Evolutionary conservation across 1,140 invertebrate genomes (phyloP).

Genomic region (Apocrypta bakeri): DNA sequence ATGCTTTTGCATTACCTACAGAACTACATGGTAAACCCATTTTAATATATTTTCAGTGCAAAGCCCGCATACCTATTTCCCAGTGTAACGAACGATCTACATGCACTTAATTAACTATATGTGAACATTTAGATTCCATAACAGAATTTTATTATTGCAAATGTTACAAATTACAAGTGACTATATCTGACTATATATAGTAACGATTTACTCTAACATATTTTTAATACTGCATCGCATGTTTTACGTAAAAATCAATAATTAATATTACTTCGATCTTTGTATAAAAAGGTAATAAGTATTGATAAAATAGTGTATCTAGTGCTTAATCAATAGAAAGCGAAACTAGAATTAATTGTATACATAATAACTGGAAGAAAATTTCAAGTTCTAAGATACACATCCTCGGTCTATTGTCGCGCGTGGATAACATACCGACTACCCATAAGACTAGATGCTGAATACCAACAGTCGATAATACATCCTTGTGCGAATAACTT

Average conservation of each 20-base stretch:
- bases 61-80: slow-evolving; percentile 3
- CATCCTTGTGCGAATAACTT: not conserved
- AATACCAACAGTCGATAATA: slow-evolving; percentile 2
- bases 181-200: too few species aligned
- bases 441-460: not conserved
- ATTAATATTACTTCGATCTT: not conserved
- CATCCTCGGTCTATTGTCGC: not conserved
- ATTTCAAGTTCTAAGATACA: too few species aligned
- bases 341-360: not conserved
- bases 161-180: too few species aligned
- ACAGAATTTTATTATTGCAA: too few species aligned
- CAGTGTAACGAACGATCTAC: not conserved
- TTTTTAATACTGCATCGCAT: not conserved
- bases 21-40: not conserved
- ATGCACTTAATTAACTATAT: not conserved
- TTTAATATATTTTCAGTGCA: slow-evolving; percentile 6
- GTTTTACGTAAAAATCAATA: slow-evolving; percentile 1
- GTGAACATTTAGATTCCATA: too few species aligned
- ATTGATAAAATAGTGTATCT: not conserved
- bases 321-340: not conserved
- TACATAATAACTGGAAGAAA: too few species aligned
- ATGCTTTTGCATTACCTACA: not conserved
- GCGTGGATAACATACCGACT: not conserved
- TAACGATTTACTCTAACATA: too few species aligned
- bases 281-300: too few species aligned